Base-by-base conservation (phyloP, 2,113 vertebrate species). In the Pogonocichla stellata region DNA sequence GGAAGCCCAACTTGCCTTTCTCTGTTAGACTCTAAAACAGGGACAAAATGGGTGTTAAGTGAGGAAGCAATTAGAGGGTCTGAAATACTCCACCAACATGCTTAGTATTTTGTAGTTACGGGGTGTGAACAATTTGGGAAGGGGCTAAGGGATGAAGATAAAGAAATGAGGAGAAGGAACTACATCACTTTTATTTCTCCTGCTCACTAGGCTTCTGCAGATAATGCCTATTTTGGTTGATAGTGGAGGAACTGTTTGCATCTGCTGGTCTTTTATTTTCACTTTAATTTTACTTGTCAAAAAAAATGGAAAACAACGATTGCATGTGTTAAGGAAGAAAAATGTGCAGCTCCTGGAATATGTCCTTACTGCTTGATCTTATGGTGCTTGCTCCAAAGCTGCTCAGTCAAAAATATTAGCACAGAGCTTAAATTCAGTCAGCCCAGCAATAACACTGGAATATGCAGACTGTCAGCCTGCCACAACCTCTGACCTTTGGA, bases 391-490 rank as follows among this genome's bases (percentile, higher is more conserved):
- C 33, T 67, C 7, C 82, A 86, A 84, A 93, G 78, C 65, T 81
- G 33, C 50, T 40, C 60, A 40, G 61, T 36, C 47, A 88, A 36
- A 51, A 84, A 42, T 10, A 45, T 0, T 23, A 84, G 58, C 47
- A 58, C 13, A 82, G 33, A 94, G 36, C 56, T 94, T 61, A 2
- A 7, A 25, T 3, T 67, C 47, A 84, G 38, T 60, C 51, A 89
- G 87, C 33, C 40, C 2, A 8, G 25, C 34, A 73, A 13, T 10
- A 36, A 57, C 80, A 61, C 2, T 53, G 22, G 20, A 91, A 71
- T 34, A 70, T 2, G 7, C 4, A 47, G 31, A 43, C 6, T n/a
- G 42, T 45, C 54, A 80, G 31, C 22, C 29, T 0, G 0, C 28
- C 33, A 84, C 17, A 67, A 36, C 18, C 74, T 61, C 54, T 1